phyloP scores from a whole-genome alignment of 2,113 vertebrate species.

The Corapipo altera region DNA sequence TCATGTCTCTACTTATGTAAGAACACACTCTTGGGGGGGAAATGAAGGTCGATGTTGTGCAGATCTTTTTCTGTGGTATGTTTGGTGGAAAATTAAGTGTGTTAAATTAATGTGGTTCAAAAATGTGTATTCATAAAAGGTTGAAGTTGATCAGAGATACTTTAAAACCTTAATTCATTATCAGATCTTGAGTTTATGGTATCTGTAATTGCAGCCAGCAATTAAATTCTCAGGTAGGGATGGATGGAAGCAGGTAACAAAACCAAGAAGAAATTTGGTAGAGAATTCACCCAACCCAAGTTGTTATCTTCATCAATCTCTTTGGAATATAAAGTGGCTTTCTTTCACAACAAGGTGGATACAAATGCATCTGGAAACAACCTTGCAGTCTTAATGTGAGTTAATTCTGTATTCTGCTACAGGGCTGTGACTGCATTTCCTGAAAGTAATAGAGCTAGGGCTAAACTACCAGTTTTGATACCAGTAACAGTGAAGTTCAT shows the following conservation, averaged over 20 bases:
- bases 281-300: background rate
- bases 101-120: background rate
- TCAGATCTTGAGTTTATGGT: background rate
- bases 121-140: background rate
- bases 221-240: background rate
- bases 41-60: background rate
- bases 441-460: background rate
- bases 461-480: background rate
- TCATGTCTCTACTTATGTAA: background rate
- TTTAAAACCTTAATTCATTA: background rate
- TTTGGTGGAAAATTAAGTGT: background rate
- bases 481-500: background rate
- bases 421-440: background rate
- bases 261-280: background rate
- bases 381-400: background rate
- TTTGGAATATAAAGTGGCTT: background rate
- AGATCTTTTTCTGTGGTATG: background rate
- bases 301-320: background rate
- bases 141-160: too few species aligned
- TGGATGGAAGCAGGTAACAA: background rate
- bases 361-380: background rate
- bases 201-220: background rate
- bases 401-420: background rate
- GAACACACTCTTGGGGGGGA: background rate
- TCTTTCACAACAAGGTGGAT: background rate